Evolutionary conservation across 2,888 invertebrate species (phyloP), one percentile per base, ranked within the genome.

Genomic region (Acleris emargana): DNA sequence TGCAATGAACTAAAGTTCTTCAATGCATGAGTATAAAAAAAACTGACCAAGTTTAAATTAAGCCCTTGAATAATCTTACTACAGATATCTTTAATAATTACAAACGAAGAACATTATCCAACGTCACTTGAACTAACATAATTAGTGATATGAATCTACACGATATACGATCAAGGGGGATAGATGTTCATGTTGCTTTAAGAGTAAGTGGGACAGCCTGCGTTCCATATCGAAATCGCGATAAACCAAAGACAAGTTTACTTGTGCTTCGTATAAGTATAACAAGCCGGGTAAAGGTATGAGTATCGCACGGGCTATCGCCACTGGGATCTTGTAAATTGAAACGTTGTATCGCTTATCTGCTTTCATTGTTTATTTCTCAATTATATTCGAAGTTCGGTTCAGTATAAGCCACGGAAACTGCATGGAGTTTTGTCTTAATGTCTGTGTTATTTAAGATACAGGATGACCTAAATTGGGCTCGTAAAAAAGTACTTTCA

Each of bases 171-270:
- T 55, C 62, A 64, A 43, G 62, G 13, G 38, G 38, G 38, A 38
- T 38, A 38, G 38, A 38, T 13, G 38, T 38, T 38, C 11, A 38
- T 38, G 38, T 38, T 13, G 9, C 38, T 38, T 38, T 13, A 38
- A 38, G 68, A 68, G 63, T 60, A 69, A 71, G 71, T 68, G 69
- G 69, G 70, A 72, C 71, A 76, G 78, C 76, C 76, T 79, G 79
- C 77, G 78, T 73, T 71, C 78, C 83, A 81, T 89, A 91, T 91
- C 90, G 80, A 88, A 88, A 91, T 91, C 91, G 90, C 79, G 90
- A 90, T 89, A 90, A 87, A 80, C 76, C 77, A 79, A 79, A 86
- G 87, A 91, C 91, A 91, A 89, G 89, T 89, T 89, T 89, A 90
- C 88, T 91, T 87, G 86, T 79, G 82, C 82, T 80, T 76, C 69